Evolutionary conservation across 2,797 vertebrate genomes (phyloP), one percentile per base, ranked within the genome.

Genomic region (Emys orbicularis): DNA sequence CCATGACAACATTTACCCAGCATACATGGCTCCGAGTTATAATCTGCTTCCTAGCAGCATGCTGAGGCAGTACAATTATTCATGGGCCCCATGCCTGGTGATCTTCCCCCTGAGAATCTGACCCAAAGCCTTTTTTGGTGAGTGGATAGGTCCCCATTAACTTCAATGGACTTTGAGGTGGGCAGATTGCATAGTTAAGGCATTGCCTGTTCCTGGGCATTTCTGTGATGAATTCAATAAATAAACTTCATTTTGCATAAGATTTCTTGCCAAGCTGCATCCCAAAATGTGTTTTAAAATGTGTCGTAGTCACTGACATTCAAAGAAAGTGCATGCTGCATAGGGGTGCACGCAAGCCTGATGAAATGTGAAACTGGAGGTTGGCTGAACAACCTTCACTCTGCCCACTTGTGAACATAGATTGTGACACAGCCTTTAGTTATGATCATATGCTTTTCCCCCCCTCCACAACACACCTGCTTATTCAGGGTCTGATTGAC

Each of bases 321-420:
- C 54, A 82, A 6, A 29, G 0, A 0, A 29, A 54, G 23, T 3
- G 10, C 1, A 50, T 83, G 6, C 31, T 41, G 3, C 41, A 61
- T 0, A 1, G 29, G 74, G 5, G 9, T 12, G 23, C 29, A 85
- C 5, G 37, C 4, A 74, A 31, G n/a, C 23, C 23, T 12, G 88
- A 47, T 84, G 74, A 92, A 93, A 57, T 18, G 74, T 47, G 76
- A 8, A 29, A 83, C 52, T 79, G 79, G 49, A 54, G 83, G 44
- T 1, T 91, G 77, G 4, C 25, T 90, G 88, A 49, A 74, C 61
- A 91, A 83, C 65, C 65, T 37, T 37, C 5, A 68, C 19, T 37
- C 65, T 68, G n/a, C n/a, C 65, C 65, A 37, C n/a, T 68, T 68
- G 19, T 37, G n/a, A 10, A 21, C 65, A 68, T n/a, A 11, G 21